Evolutionary conservation across 2,113 vertebrate genomes (phyloP).

Genomic region (Cephalopholis sonnerati): DNA sequence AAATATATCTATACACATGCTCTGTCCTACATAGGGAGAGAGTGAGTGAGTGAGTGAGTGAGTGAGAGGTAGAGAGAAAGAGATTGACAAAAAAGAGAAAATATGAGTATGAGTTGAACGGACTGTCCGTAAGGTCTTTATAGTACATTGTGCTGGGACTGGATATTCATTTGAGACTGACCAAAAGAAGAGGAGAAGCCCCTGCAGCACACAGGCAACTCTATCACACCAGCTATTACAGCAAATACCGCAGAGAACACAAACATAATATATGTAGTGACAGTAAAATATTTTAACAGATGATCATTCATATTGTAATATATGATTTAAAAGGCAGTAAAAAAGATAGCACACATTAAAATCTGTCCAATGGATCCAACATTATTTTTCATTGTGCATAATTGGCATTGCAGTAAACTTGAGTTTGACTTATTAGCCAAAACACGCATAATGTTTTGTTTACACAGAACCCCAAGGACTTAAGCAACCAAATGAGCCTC

Average conservation of each 20-base stretch:
- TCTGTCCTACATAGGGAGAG: conserved; percentile 86
- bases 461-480: conserved; percentile 2
- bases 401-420: conserved; percentile 17
- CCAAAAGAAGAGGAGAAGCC: conserved; percentile 13
- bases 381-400: conserved; percentile 26
- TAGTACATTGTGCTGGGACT: conserved; percentile 13
- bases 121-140: conserved; percentile 27
- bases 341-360: not conserved
- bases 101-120: conserved; percentile 30
- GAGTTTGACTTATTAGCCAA: conserved; percentile 16
- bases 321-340: not conserved
- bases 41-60: conserved; percentile 53
- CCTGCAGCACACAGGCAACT: not conserved
- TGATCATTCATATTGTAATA: not conserved
- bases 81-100: conserved; percentile 55
- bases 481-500: conserved; percentile 13
- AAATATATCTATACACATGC: conserved; percentile 87
- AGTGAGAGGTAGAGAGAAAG: conserved; percentile 9
- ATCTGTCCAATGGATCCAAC: not conserved
- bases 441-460: conserved; percentile 37
- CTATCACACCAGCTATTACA: not conserved
- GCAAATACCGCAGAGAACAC: not conserved
- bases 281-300: not conserved
- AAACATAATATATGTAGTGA: too few relatives aligned
- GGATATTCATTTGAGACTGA: conserved; percentile 25